A percentile compares a stretch with the other conserved stretches of the same genome.
These are phyloP conservation scores for Melitaea athalia DNA, from an alignment of 2,888 invertebrate genomes.

Conservation along the genomic window DNA sequence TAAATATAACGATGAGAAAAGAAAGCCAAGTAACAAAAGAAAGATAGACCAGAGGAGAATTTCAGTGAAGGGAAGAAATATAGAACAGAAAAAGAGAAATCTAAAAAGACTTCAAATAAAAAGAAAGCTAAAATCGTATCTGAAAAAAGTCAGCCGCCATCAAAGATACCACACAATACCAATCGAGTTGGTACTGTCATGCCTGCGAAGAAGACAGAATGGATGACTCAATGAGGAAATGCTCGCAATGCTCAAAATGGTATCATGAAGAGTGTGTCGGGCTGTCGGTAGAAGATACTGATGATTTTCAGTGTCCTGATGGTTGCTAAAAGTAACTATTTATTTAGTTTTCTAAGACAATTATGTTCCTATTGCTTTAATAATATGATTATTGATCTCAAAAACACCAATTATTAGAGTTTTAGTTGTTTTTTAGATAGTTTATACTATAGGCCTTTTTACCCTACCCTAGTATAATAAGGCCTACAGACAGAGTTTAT, in stretches of 20 bases:
- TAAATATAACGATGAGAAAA: conserved; percentile 23
- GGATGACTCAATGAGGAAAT: conserved; percentile 14
- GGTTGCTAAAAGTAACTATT: conserved; percentile 13
- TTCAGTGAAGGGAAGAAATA: neutral
- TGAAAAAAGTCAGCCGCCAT: too few relatives aligned
- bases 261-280: conserved; percentile 27
- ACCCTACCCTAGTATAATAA: conserved; percentile 28
- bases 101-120: too few relatives aligned
- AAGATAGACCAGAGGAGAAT: neutral
- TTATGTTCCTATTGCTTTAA: conserved; percentile 1
- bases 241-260: conserved; percentile 17
- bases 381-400: conserved; percentile 15
- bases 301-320: conserved; percentile 24
- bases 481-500: conserved; percentile 28
- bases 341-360: conserved; percentile 7
- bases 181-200: too few relatives aligned
- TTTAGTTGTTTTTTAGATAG: conserved; percentile 14
- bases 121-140: too few relatives aligned
- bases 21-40: conserved; percentile 5
- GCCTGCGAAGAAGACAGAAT: too few relatives aligned
- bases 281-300: conserved; percentile 18
- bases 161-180: too few relatives aligned
- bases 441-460: conserved; percentile 24
- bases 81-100: too few relatives aligned
- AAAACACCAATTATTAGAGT: conserved; percentile 14